A percentile compares a stretch with the other conserved stretches of the same genome.
Conservation (phyloP, 2,113 vertebrate species). For the Probosciger aterrimus region DNA sequence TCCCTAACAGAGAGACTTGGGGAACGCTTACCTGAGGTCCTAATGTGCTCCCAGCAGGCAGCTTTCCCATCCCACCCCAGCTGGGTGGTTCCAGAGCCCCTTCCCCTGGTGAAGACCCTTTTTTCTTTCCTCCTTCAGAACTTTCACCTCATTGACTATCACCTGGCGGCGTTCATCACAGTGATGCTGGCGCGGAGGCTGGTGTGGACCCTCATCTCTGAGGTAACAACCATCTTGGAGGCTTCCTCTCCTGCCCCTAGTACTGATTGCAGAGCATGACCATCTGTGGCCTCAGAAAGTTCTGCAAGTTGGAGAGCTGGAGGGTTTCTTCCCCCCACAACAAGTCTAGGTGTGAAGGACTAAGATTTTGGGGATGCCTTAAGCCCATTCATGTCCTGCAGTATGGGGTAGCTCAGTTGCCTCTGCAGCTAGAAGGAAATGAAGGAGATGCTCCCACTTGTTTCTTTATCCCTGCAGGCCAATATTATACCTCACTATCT, state of each 20-base stretch:
- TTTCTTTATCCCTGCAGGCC: background rate
- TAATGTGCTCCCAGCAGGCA: background rate
- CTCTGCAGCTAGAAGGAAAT: background rate
- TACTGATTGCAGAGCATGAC: background rate
- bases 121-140: conserved; percentile 81
- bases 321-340: background rate
- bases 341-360: background rate
- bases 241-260: background rate
- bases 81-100: background rate
- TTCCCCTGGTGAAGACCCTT: conserved; percentile 33
- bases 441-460: background rate
- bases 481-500: background rate
- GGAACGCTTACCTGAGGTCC: background rate
- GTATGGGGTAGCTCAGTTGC: background rate
- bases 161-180: conserved; percentile 95
- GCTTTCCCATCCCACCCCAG: background rate
- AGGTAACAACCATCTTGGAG: conserved; percentile 75
- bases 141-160: conserved; percentile 97
- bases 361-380: background rate
- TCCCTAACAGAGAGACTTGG: background rate
- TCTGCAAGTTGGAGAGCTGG: background rate
- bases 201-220: conserved; percentile 94
- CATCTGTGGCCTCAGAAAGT: background rate
- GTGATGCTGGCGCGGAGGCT: conserved; percentile 97
- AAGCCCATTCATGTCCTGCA: background rate